Percentiles rank a stretch among this genome's conserved stretches.
Conservation (phyloP, 2,113 vertebrate genomes). For the Lucifuga dentata region DNA sequence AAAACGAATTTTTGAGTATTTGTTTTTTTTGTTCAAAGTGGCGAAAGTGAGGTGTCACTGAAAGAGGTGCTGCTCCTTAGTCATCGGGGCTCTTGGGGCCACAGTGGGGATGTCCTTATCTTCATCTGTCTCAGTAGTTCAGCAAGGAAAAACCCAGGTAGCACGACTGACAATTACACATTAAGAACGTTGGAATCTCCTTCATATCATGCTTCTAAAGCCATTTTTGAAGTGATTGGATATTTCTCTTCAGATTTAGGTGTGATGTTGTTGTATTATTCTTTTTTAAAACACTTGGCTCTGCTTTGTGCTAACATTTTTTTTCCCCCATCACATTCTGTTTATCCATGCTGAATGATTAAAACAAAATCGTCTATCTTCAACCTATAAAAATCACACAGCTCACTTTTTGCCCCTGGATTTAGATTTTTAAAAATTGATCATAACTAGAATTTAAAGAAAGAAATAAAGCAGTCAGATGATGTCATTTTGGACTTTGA, state of each 20-base stretch:
- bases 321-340: neutral
- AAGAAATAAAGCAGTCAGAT: neutral
- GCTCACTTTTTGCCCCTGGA: too few species aligned
- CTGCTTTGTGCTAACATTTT: neutral
- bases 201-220: conserved; percentile 49
- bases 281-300: conserved; percentile 2
- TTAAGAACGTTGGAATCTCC: conserved; percentile 13
- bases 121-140: conserved; percentile 76
- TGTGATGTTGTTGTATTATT: conserved; percentile 32
- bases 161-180: conserved; percentile 59
- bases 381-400: neutral
- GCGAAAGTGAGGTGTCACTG: conserved; percentile 70
- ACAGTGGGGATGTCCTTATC: conserved; percentile 66
- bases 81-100: conserved; percentile 53
- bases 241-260: conserved; percentile 32
- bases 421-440: neutral
- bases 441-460: neutral
- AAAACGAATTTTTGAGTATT: conserved; percentile 71
- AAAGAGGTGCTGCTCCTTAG: conserved; percentile 58
- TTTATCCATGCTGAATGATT: neutral
- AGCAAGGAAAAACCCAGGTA: conserved; percentile 63
- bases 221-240: conserved; percentile 45
- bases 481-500: neutral
- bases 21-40: conserved; percentile 61
- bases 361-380: neutral